Evolutionary conservation across 2,888 invertebrate species (phyloP).

Genomic region (Podabrus alpinus): DNA sequence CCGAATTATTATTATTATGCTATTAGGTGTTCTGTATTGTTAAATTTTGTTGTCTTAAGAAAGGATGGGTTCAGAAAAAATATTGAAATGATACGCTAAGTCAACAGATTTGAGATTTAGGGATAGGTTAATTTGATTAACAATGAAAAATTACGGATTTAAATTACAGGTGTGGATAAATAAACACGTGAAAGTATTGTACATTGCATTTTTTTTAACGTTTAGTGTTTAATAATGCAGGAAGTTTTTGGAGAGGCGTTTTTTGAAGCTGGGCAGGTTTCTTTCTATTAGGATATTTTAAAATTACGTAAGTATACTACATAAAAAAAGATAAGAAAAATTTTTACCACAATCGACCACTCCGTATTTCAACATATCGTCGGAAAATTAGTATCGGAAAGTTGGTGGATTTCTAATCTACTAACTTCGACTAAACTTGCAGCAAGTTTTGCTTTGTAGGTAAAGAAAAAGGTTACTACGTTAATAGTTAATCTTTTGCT

Average conservation of each 20-base stretch:
- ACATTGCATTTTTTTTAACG: neutral
- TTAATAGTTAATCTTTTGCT: too few species aligned
- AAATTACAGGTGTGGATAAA: constrained; percentile 20
- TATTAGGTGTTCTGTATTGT: constrained; percentile 13
- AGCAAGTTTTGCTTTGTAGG: too few species aligned
- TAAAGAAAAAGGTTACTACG: too few species aligned
- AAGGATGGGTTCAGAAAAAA: constrained; percentile 7
- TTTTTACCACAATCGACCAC: too few species aligned
- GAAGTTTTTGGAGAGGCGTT: neutral
- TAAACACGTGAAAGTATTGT: neutral
- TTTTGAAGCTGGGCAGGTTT: neutral
- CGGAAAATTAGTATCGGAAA: too few species aligned
- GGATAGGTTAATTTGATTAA: constrained; percentile 9
- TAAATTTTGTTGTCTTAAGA: constrained; percentile 21
- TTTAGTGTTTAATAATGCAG: neutral
- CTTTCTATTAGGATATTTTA: neutral
- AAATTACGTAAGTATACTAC: too few species aligned
- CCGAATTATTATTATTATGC: constrained; percentile 34
- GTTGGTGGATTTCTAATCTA: too few species aligned
- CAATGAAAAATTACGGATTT: constrained; percentile 8
- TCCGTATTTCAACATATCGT: too few species aligned
- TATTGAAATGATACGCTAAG: constrained; percentile 11
- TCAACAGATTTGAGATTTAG: constrained; percentile 13
- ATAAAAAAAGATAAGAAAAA: too few species aligned
- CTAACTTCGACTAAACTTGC: too few species aligned